These are phyloP conservation scores for Cettia cetti DNA, from an alignment of 2,113 vertebrate genomes.

Conservation along the genomic window DNA sequence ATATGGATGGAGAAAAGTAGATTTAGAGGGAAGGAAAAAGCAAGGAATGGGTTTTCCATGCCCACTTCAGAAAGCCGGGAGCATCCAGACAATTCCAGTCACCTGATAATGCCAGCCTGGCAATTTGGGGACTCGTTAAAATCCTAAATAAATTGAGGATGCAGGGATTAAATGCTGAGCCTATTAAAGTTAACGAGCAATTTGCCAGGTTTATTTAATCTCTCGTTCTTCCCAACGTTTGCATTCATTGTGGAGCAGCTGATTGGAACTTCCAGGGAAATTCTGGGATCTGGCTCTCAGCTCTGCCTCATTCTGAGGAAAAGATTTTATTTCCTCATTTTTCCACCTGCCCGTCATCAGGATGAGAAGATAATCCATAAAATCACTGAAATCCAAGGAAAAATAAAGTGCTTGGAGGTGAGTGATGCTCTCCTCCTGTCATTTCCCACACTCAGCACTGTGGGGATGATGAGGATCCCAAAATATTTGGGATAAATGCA, in stretches of 20 bases:
- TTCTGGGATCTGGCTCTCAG: neutral
- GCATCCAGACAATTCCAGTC: too few relatives aligned
- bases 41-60: neutral
- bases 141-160: neutral
- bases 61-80: too few relatives aligned
- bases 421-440: rapidly evolving
- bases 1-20: neutral
- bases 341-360: neutral
- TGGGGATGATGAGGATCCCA: neutral
- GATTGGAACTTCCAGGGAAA: neutral
- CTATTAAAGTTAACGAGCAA: neutral
- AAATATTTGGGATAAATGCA: neutral
- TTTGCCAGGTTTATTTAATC: neutral
- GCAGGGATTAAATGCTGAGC: neutral
- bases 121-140: too few relatives aligned
- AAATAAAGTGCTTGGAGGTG: neutral
- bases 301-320: neutral
- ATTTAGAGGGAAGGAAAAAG: neutral
- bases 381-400: rapidly evolving
- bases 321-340: neutral
- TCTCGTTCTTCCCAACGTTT: neutral
- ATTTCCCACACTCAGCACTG: neutral
- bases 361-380: neutral
- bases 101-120: too few relatives aligned
- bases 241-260: neutral